Conservation (phyloP, 2,888 invertebrate species). For the Opisthograptis luteolata region DNA sequence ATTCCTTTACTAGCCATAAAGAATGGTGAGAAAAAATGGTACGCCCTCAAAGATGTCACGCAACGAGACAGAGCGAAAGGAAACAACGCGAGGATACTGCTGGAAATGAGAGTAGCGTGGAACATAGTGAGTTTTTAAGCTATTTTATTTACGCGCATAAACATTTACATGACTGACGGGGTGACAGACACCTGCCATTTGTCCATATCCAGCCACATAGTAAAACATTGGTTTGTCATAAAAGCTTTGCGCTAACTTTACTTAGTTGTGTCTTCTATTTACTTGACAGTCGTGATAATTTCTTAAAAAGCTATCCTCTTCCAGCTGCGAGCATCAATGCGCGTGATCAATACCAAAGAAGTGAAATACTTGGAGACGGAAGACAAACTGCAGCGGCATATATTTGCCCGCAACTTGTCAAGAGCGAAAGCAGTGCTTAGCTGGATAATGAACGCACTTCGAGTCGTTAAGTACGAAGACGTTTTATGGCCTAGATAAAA, state of each 20-base stretch:
- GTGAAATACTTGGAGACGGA: constrained; percentile 94
- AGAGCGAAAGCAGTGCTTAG: constrained; percentile 93
- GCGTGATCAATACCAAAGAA: constrained; percentile 97
- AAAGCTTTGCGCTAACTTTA: not conserved
- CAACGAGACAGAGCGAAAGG: constrained; percentile 94
- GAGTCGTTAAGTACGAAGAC: constrained; percentile 89
- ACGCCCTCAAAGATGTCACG: constrained; percentile 96
- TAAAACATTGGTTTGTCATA: too few species aligned
- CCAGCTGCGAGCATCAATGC: constrained; percentile 88
- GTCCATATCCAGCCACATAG: too few species aligned
- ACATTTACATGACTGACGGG: too few species aligned
- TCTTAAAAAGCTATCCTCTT: constrained; percentile 18
- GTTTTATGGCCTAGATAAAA: too few species aligned
- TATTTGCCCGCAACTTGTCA: constrained; percentile 94
- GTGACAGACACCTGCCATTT: too few species aligned
- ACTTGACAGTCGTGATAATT: too few species aligned
- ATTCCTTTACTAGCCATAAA: constrained; percentile 93
- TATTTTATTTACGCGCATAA: not conserved
- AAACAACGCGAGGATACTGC: constrained; percentile 89
- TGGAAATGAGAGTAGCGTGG: constrained; percentile 96
- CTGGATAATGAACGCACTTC: constrained; percentile 91
- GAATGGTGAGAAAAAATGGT: constrained; percentile 96
- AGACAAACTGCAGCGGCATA: constrained; percentile 95
- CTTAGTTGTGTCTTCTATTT: too few species aligned
- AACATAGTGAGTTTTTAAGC: constrained; percentile 87